These are phyloP conservation scores for Stenotaenia linearis DNA, from an alignment of 2,888 invertebrate species.

Conservation along the genomic window DNA sequence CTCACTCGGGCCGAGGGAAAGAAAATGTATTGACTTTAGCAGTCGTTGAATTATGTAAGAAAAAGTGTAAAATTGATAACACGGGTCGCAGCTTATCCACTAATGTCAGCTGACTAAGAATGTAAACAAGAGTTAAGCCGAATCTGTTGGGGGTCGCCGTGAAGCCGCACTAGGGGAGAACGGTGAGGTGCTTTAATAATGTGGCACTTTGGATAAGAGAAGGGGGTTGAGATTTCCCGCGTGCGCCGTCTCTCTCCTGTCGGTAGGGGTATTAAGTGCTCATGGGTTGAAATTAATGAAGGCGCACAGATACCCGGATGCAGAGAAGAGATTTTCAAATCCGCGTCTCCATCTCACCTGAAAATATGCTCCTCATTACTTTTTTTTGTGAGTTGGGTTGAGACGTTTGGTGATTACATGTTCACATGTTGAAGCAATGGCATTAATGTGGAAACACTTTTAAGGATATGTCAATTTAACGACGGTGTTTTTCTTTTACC, in stretches of 20 bases:
- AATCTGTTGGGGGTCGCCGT: not conserved
- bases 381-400: not conserved
- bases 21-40: not conserved
- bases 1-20: not conserved
- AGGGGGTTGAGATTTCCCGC: not conserved
- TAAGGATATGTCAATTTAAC: not conserved
- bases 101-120: slow-evolving; percentile 1
- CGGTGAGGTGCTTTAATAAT: not conserved
- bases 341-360: not conserved
- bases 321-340: not conserved
- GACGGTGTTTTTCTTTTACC: not conserved
- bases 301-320: not conserved
- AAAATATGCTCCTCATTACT: slow-evolving; percentile 7
- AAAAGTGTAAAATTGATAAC: not conserved
- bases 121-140: slow-evolving; percentile 7
- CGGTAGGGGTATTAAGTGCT: not conserved
- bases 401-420: not conserved
- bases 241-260: not conserved
- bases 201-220: not conserved
- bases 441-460: not conserved
- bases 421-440: not conserved
- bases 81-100: not conserved
- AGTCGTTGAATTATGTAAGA: not conserved
- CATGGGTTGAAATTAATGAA: slow-evolving; percentile 17
- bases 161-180: not conserved